Base-by-base conservation (phyloP, 2,113 vertebrate genomes). In the Apodemus speciosus region DNA sequence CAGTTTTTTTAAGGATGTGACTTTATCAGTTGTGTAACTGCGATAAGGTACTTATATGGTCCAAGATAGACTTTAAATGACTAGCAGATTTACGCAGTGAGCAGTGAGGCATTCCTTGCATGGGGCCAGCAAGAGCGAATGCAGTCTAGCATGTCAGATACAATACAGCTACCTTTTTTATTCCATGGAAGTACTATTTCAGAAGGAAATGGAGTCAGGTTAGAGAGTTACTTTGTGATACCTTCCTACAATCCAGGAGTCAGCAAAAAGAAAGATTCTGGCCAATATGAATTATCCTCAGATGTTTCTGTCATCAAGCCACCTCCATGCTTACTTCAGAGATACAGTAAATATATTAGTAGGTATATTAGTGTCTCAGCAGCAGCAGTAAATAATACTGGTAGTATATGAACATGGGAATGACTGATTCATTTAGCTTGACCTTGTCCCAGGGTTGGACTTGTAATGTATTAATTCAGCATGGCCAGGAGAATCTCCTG, bases 111-210 rank as follows among this genome's bases (percentile, higher is more conserved):
- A 15, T 80, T 25, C n/a, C 58, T 85, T 35, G 3, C 62, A 9
- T 66, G 43, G 83, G 43, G 66, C 20, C 1, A 80, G 62, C 58
- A 40, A 40, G 27, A 73, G 16, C 15, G 15, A 40, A 32, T 75
- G 25, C 23, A 84, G 0, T 16, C 16, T 27, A 62, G 3, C 5
- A 2, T 11, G 0, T 8, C 32, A 66, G 35, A 38, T 32, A 25
- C 43, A 68, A 18, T 32, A 16, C 6, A 6, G 49, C 46, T 38
- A 0, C 32, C 5, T 75, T 66, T 46, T 46, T 15, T 30, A 5
- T 16, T 32, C 25, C 58, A 64, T 43, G 38, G 40, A 85, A 53
- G 43, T 1, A 2, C 2, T 62, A 1, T 46, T 23, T 72, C 2
- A 3, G 49, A 35, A 62, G 30, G 53, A 16, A 76, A 15, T 38